Percentiles rank a stretch among this genome's conserved stretches.
phyloP scores from a whole-genome alignment of 2,888 invertebrate species.

The Aricia artaxerxes region DNA sequence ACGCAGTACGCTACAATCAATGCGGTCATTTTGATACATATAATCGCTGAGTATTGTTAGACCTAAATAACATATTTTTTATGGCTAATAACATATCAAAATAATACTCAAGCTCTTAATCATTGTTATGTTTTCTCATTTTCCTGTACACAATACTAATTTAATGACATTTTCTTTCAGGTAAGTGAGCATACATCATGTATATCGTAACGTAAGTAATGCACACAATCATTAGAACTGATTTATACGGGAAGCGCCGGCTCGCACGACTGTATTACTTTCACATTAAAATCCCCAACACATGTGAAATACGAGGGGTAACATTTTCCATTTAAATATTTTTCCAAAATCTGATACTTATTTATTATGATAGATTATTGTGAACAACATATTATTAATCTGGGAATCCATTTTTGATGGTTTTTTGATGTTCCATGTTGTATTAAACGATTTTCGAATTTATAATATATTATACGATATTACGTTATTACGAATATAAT shows the following conservation, averaged over 20 bases:
- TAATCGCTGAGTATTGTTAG: not conserved
- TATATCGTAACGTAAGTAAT: constrained; percentile 33
- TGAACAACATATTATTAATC: not conserved
- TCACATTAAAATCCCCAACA: constrained; percentile 4
- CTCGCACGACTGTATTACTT: not conserved
- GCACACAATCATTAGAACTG: constrained; percentile 9
- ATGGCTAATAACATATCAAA: not conserved
- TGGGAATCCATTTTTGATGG: not conserved
- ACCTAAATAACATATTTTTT: not conserved
- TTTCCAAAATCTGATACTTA: not conserved
- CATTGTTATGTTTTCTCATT: not conserved
- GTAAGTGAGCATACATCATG: constrained; percentile 42
- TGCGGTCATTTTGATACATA: not conserved
- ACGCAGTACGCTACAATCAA: not conserved
- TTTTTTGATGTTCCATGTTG: not conserved
- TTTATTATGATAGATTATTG: not conserved
- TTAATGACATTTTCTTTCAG: constrained; percentile 43
- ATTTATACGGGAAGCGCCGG: constrained; percentile 14
- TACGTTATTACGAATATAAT: too few species aligned
- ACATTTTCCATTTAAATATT: not conserved
- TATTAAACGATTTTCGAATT: not conserved
- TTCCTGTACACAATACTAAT: not conserved
- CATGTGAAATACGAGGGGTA: constrained; percentile 24
- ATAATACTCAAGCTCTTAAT: not conserved
- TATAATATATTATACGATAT: too few species aligned